These are phyloP conservation scores for Lipophrys pholis DNA, from an alignment of 2,113 vertebrate genomes.

Conservation along the genomic window DNA sequence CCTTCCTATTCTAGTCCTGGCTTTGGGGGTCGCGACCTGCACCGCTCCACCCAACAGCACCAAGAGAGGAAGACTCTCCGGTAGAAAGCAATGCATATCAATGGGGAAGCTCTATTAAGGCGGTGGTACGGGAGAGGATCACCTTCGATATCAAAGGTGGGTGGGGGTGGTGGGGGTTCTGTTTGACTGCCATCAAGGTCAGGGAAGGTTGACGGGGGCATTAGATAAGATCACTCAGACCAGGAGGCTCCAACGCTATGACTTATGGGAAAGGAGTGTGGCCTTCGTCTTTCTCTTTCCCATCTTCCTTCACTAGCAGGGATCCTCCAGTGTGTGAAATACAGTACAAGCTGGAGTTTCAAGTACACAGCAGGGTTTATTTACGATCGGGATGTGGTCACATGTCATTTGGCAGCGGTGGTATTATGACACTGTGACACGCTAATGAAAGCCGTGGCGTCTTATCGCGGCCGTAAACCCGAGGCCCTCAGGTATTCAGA, in stretches of 20 bases:
- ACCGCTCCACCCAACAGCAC: constrained; percentile 21
- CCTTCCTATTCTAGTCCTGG: not conserved
- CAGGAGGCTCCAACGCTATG: constrained; percentile 40
- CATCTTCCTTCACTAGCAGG: constrained; percentile 12
- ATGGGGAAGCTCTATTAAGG: constrained; percentile 49
- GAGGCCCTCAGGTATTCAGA: constrained; percentile 29
- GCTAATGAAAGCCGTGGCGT: constrained; percentile 43
- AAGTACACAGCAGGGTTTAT: constrained; percentile 16
- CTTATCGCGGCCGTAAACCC: constrained; percentile 43
- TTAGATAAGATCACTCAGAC: constrained; percentile 51
- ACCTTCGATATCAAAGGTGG: constrained; percentile 19
- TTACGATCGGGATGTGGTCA: constrained; percentile 29
- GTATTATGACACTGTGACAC: constrained; percentile 41
- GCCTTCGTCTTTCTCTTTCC: constrained; percentile 13
- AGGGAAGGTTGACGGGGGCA: constrained; percentile 38
- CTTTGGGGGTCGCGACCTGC: constrained; percentile 27
- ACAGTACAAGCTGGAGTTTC: constrained; percentile 9
- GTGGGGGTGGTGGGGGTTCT: constrained; percentile 19
- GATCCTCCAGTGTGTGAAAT: constrained; percentile 7
- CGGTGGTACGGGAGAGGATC: constrained; percentile 38
- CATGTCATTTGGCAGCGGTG: constrained; percentile 20
- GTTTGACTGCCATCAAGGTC: constrained; percentile 45
- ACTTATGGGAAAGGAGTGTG: constrained; percentile 29
- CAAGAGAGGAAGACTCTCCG: constrained; percentile 10
- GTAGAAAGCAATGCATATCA: constrained; percentile 70